phyloP scores from a whole-genome alignment of 2,113 vertebrate species.

The Istiophorus platypterus region DNA sequence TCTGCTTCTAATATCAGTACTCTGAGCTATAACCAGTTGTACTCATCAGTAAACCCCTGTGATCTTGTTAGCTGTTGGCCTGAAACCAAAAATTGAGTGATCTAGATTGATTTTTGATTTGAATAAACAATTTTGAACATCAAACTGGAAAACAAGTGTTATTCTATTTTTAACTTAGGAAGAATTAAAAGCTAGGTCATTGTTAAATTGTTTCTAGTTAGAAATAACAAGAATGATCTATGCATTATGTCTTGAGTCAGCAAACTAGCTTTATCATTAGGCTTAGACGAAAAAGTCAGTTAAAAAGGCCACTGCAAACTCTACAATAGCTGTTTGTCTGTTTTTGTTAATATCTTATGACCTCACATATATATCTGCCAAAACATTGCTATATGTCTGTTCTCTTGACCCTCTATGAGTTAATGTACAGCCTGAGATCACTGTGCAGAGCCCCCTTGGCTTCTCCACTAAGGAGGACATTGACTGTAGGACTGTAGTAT shows the following conservation, averaged over 20 bases:
- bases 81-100: not conserved
- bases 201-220: not conserved
- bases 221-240: not conserved
- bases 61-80: not conserved
- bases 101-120: not conserved
- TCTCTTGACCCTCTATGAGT: conserved; percentile 1
- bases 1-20: not conserved
- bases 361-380: not conserved
- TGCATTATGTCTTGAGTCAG: not conserved
- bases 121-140: not conserved
- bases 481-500: not conserved
- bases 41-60: not conserved
- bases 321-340: not conserved
- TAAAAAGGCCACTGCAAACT: not conserved
- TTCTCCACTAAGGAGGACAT: too few relatives aligned
- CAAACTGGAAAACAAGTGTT: not conserved
- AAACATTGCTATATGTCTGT: conserved; percentile 13
- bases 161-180: not conserved
- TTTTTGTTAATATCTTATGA: conserved; percentile 22
- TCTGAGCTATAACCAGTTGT: not conserved
- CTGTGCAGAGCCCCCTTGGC: not conserved
- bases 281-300: not conserved
- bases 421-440: not conserved
- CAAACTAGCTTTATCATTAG: not conserved
- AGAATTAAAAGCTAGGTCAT: not conserved